phyloP scores from a whole-genome alignment of 2,797 vertebrate species.

The Onychomys torridus region DNA sequence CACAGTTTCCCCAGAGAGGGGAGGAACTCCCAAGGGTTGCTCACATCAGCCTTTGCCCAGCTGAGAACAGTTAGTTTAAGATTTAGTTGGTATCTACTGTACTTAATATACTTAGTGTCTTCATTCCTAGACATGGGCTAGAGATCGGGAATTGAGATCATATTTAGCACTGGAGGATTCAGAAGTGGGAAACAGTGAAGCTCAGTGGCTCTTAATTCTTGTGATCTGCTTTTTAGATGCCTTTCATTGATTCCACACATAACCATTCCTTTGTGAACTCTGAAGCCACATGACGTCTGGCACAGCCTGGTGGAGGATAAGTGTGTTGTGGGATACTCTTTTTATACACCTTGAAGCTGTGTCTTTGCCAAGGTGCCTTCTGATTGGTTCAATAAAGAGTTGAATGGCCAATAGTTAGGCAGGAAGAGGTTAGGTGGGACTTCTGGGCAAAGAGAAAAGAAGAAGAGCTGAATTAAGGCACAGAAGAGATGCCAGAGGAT shows the following conservation, averaged over 20 bases:
- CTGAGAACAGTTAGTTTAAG: constrained; percentile 31
- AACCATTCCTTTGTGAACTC: not conserved
- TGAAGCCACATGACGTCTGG: not conserved
- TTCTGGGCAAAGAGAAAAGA: not conserved
- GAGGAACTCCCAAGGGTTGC: not conserved
- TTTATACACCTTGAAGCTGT: not conserved
- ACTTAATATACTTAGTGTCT: not conserved
- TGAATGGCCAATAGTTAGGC: not conserved
- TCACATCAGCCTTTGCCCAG: constrained; percentile 48
- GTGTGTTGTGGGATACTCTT: not conserved
- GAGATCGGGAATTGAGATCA: not conserved
- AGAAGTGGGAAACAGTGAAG: not conserved
- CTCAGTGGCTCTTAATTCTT: not conserved
- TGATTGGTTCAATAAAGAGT: not conserved
- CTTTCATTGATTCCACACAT: not conserved
- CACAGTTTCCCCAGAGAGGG: constrained; percentile 52
- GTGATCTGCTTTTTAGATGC: not conserved
- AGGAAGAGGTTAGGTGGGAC: not conserved
- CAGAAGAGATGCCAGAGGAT: not conserved
- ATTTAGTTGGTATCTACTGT: constrained; percentile 72
- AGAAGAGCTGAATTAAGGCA: not conserved
- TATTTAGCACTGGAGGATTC: not conserved
- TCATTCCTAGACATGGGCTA: not conserved
- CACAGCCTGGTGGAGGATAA: not conserved
- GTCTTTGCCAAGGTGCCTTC: not conserved